Percentiles rank a stretch among this genome's conserved stretches.
Evolutionary conservation across 2,797 vertebrate species (phyloP).

Genomic region (Rallus crepitans): DNA sequence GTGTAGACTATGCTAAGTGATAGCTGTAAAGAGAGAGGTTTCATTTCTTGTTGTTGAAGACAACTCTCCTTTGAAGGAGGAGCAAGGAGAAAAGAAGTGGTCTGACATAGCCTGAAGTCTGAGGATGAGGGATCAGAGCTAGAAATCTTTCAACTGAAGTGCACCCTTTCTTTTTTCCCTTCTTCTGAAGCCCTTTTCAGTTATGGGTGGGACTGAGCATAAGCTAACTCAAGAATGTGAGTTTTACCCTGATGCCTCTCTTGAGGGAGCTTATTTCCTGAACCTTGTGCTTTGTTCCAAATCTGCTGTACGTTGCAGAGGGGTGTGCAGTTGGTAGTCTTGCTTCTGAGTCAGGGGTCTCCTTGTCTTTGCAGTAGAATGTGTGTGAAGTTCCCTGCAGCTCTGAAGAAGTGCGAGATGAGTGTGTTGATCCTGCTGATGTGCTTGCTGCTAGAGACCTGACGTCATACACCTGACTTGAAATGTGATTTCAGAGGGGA

Average conservation of each 20-base stretch:
- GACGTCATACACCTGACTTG: slow-evolving; percentile 14
- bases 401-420: background rate
- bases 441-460: background rate
- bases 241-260: background rate
- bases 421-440: background rate
- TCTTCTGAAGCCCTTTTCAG: background rate
- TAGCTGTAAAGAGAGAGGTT: background rate
- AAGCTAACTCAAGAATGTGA: background rate
- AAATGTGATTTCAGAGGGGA: background rate
- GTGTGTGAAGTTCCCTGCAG: background rate
- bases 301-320: background rate
- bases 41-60: background rate
- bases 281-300: background rate
- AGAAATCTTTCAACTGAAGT: background rate
- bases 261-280: background rate
- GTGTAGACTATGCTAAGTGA: background rate
- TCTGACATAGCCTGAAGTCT: background rate
- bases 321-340: background rate
- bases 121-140: background rate
- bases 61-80: background rate
- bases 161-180: background rate
- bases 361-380: background rate
- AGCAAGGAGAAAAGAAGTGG: background rate
- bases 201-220: background rate
- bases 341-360: background rate